A percentile compares a stretch with the other conserved stretches of the same genome.
Evolutionary conservation across 2,797 vertebrate species (phyloP).

Genomic region (Columba guinea): DNA sequence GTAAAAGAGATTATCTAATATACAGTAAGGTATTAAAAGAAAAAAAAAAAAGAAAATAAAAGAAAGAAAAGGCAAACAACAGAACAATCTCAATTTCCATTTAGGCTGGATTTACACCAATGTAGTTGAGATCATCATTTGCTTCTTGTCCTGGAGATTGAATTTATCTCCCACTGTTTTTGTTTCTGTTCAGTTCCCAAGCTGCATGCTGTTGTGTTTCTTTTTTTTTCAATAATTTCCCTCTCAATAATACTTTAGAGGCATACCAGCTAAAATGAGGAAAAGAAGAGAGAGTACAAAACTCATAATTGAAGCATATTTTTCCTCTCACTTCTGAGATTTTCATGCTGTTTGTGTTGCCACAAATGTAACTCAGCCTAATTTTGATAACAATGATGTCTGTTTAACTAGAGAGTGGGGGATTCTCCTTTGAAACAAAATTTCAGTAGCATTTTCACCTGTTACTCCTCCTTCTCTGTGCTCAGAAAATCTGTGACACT

Average conservation of each 20-base stretch:
- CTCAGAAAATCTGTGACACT: neutral
- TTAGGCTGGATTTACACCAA: neutral
- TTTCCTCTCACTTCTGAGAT: neutral
- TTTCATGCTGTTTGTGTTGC: neutral
- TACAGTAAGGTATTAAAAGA: neutral
- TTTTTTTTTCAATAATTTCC: constrained; percentile 33
- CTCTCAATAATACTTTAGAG: constrained; percentile 17
- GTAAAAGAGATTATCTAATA: constrained; percentile 7
- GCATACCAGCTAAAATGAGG: neutral
- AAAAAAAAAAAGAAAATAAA: too few species aligned
- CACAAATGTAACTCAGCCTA: neutral
- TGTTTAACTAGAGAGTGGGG: neutral
- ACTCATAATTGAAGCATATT: constrained; percentile 12
- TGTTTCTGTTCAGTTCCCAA: constrained; percentile 21
- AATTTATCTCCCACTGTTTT: constrained; percentile 43
- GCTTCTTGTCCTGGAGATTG: neutral
- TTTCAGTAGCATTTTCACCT: neutral
- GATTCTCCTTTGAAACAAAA: neutral
- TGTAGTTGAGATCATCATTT: neutral
- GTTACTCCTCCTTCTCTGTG: neutral
- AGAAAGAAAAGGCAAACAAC: neutral
- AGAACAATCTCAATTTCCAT: neutral
- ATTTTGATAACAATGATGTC: neutral
- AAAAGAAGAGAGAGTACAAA: neutral
- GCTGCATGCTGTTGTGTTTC: neutral